Evolutionary conservation across 2,888 invertebrate species (phyloP), one percentile per base, ranked within the genome.

Genomic region (Nomada goodeniana): DNA sequence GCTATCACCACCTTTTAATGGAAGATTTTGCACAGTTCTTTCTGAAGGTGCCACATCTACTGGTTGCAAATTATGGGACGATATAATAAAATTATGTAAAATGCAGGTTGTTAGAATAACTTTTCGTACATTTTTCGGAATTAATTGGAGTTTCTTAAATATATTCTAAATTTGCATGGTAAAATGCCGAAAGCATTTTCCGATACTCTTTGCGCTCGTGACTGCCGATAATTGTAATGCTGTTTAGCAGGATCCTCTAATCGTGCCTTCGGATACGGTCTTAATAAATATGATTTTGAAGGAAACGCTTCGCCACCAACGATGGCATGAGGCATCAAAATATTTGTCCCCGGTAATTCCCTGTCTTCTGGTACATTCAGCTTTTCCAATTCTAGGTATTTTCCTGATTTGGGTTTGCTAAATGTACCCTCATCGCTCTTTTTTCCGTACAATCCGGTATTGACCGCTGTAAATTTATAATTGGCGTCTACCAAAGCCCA

Each of bases 381-480:
- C 52, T 36, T 71, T 36, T 72, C 53, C 42, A 57, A 69, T 36
- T 76, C 60, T 44, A 87, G 76, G 36, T 60, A 52, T 82, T 80
- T 82, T 23, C 85, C 86, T 59, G 86, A 75, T 61, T 75, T 83
- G 23, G 86, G 88, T 47, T 82, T 80, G 23, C 61, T 36, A 57
- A 87, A 89, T 70, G 88, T 80, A 10, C 84, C 83, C 26, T 83
- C 76, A 76, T 90, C 88, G 36, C 82, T 84, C 63, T 81, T 82
- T 61, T 75, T 85, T 1, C 89, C 88, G 67, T 84, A 86, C 13
- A 75, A 83, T 11, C 84, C 53, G 50, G 53, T 15, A 29, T 67
- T 86, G 7, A 89, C 82, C 60, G 88, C 87, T 55, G 84, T 86
- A 71, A 89, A 89, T 29, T 84, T 86, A 63, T 82, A 86, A 63